Evolutionary conservation across 2,113 vertebrate species (phyloP).

Genomic region (Columba livia): DNA sequence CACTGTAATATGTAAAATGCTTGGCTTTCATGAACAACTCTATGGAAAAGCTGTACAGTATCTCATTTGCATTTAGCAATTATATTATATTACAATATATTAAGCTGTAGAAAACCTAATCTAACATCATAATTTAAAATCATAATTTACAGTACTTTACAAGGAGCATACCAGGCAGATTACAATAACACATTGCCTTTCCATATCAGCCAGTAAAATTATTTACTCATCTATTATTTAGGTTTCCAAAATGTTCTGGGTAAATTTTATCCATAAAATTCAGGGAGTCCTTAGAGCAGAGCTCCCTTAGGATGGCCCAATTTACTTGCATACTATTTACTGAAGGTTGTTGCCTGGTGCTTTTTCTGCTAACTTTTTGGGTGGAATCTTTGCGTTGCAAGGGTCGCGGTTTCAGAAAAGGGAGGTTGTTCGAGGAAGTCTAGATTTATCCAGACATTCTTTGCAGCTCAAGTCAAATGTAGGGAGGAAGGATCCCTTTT

Average conservation of each 20-base stretch:
- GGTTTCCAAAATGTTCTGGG: constrained; percentile 15
- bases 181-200: constrained; percentile 56
- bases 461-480: neutral
- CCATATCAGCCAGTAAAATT: constrained; percentile 56
- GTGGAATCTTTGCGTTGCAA: neutral
- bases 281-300: neutral
- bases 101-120: constrained; percentile 76
- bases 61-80: constrained; percentile 82
- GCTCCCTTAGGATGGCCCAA: neutral
- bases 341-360: neutral
- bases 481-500: neutral
- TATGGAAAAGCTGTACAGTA: constrained; percentile 59
- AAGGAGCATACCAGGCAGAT: constrained; percentile 68
- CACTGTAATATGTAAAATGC: constrained; percentile 71
- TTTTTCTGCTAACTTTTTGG: neutral
- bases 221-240: constrained; percentile 53
- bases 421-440: neutral
- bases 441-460: neutral
- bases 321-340: fast-evolving
- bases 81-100: constrained; percentile 77
- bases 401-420: neutral
- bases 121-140: constrained; percentile 76
- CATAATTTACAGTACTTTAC: constrained; percentile 70
- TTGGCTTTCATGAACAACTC: constrained; percentile 73
- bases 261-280: constrained; percentile 14